Percentiles rank a stretch among this genome's conserved stretches.
Evolutionary conservation across 2,113 vertebrate genomes (phyloP).

Genomic region (Shinisaurus crocodilurus): DNA sequence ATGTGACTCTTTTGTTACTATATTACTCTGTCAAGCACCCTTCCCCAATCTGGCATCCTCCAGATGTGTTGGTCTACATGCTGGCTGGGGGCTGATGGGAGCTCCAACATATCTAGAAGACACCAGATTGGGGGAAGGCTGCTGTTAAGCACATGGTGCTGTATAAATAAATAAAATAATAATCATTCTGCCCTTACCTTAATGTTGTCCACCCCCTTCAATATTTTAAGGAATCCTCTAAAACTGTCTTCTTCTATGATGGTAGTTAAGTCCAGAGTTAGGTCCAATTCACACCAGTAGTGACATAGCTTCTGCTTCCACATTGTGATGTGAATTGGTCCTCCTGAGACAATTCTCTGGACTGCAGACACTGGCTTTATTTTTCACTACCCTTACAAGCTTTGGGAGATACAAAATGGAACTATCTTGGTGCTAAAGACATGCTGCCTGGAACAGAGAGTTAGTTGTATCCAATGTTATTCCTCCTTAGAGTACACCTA

Average conservation of each 20-base stretch:
- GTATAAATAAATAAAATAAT: background rate
- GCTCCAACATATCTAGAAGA: too few species aligned
- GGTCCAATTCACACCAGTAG: background rate
- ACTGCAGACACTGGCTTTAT: background rate
- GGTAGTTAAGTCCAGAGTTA: background rate
- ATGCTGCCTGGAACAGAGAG: background rate
- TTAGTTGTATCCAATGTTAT: too few species aligned
- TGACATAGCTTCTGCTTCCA: background rate
- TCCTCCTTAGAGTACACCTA: too few species aligned
- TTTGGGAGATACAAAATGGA: background rate
- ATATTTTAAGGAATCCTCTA: background rate
- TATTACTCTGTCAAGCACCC: too few species aligned
- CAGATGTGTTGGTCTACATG: too few species aligned
- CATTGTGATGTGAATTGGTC: background rate
- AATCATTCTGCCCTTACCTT: background rate
- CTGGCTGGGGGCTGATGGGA: too few species aligned
- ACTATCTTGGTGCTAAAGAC: background rate
- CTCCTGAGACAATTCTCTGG: background rate
- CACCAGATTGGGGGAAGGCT: too few species aligned
- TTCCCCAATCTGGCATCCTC: too few species aligned
- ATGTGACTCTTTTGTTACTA: too few species aligned
- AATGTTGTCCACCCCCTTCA: background rate
- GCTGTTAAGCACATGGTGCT: background rate
- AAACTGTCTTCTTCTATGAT: background rate
- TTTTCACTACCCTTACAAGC: background rate